Evolutionary conservation across 1,140 invertebrate species (phyloP), one percentile per base, ranked within the genome.

Genomic region (Thaumetopoea pityocampa): DNA sequence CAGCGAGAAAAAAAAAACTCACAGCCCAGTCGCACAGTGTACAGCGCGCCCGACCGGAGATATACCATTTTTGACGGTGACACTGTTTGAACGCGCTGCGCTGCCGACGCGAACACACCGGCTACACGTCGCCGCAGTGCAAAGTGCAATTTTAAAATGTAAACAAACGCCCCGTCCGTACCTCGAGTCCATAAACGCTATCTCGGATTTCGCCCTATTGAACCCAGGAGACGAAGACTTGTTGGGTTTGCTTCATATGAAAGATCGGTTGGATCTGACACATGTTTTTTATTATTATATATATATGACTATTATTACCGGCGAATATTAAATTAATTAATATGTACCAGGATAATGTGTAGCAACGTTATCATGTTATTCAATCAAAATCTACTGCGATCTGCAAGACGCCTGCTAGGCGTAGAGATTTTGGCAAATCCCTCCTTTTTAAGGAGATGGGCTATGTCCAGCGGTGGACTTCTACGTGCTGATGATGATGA

Each of bases 81-180:
- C 59, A 66, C 61, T 71, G 72, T 80, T 77, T 77, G 66, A 70
- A 66, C 64, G 67, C 37, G 62, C 60, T 50, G 42, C 47, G 30
- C 51, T 60, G 70, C 70, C 61, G 66, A 69, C 61, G 58, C 65
- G 61, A 66, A 66, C 53, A 62, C 49, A 40, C 34, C 51, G 56
- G 56, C 55, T 52, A 68, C 58, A 62, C 57, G 58, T 48, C 47
- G 67, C 59, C 51, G 56, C 62, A 59, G 59, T 74, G 68, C 70
- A 76, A 72, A 78, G 69, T 78, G 71, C 69, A 78, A 81, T 80
- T 81, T 81, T 76, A 70, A 69, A 81, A 69, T 68, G 71, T 76
- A 81, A 81, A 81, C 73, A 76, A 71, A 69, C n/a, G n/a, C n/a
- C n/a, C n/a, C n/a, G 64, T 52, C 48, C 56, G 56, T 55, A 66